These are phyloP conservation scores for Ophraella communa DNA, from an alignment of 2,888 invertebrate species.

Conservation along the genomic window DNA sequence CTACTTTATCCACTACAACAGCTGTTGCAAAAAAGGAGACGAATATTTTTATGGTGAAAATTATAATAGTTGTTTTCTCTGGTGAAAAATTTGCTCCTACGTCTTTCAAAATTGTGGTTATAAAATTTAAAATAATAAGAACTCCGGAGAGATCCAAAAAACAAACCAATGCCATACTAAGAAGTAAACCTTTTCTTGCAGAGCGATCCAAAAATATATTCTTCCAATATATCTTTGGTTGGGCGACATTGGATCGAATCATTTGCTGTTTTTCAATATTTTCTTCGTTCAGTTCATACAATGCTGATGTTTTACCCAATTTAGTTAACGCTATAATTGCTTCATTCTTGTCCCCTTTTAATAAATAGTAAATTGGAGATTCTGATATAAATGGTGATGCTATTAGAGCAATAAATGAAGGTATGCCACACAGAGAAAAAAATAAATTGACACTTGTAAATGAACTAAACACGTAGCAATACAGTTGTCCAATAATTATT, in stretches of 20 bases:
- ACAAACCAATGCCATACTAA: neutral
- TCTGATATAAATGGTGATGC: constrained; percentile 28
- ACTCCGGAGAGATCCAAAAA: neutral
- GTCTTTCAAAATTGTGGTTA: no score
- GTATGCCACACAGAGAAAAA: constrained; percentile 25
- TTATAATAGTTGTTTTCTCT: constrained; percentile 73
- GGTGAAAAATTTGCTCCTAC: constrained; percentile 63
- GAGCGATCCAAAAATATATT: no score
- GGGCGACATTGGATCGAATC: constrained; percentile 59
- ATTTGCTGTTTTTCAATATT: constrained; percentile 65
- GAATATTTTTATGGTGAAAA: constrained; percentile 77
- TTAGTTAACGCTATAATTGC: constrained; percentile 10
- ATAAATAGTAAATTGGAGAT: constrained; percentile 36
- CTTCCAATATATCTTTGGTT: no score
- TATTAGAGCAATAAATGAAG: constrained; percentile 26
- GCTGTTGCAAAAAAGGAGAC: constrained; percentile 72
- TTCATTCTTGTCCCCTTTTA: neutral
- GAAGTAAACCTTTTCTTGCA: no score
- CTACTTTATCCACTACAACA: constrained; percentile 76
- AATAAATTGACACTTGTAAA: no score
- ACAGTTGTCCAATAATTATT: constrained; percentile 28
- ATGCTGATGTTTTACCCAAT: constrained; percentile 6
- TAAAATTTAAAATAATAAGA: neutral
- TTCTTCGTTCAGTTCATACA: constrained; percentile 6
- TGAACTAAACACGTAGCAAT: constrained; percentile 31